phyloP scores from a whole-genome alignment of 2,113 vertebrate species.

The Poicephalus meyeri region DNA sequence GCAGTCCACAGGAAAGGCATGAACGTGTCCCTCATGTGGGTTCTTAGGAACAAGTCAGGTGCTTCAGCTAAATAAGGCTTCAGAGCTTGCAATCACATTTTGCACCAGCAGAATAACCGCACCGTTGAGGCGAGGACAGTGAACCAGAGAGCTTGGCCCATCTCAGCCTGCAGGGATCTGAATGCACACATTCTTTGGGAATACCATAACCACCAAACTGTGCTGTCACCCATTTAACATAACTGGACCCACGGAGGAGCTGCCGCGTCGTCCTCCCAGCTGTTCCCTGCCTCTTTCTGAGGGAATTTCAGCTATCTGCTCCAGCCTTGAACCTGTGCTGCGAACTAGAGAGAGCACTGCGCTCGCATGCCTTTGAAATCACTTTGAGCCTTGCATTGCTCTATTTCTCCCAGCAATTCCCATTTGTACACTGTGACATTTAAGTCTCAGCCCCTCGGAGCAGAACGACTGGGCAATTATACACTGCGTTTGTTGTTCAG shows the following conservation, averaged over 20 bases:
- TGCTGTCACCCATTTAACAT: fast-evolving
- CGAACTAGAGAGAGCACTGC: background rate
- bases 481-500: conserved; percentile 12
- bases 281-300: background rate
- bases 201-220: background rate
- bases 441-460: conserved; percentile 14
- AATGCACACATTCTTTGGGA: background rate
- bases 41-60: background rate
- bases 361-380: background rate
- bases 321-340: background rate
- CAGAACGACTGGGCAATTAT: conserved; percentile 49
- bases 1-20: background rate
- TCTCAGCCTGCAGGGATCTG: background rate
- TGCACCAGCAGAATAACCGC: background rate
- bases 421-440: conserved; percentile 49
- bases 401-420: conserved; percentile 25
- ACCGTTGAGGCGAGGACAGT: background rate
- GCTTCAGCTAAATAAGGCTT: background rate
- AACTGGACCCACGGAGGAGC: background rate
- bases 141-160: fast-evolving
- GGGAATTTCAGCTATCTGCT: background rate
- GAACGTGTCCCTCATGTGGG: background rate
- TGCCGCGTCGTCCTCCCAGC: background rate
- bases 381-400: conserved; percentile 13
- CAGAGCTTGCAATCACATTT: background rate